These are phyloP conservation scores for Homalodisca vitripennis DNA, from an alignment of 1,140 invertebrate genomes.

Conservation along the genomic window DNA sequence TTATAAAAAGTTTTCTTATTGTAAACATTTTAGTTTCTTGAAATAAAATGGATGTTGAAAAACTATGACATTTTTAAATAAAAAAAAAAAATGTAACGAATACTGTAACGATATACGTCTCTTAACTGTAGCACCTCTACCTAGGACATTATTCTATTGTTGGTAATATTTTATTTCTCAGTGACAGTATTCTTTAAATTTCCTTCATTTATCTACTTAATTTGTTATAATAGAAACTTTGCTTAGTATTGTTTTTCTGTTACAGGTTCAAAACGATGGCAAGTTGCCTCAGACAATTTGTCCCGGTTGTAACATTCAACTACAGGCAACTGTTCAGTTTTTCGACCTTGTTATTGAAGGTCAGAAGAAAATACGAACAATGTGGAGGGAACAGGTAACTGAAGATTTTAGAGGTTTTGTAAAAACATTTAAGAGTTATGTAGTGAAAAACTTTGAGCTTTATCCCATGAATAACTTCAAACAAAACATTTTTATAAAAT, in stretches of 20 bases:
- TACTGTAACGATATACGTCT: too few species aligned
- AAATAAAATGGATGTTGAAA: too few species aligned
- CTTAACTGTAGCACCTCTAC: background rate
- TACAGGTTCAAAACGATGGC: conserved; percentile 64
- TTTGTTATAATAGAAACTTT: conserved; percentile 29
- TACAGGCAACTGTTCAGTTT: conserved; percentile 69
- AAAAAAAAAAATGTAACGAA: too few species aligned
- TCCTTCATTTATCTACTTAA: background rate
- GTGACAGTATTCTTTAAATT: background rate
- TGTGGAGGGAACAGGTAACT: conserved; percentile 52
- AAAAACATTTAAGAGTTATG: too few species aligned
- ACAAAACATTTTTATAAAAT: too few species aligned
- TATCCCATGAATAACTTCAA: too few species aligned
- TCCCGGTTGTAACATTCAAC: conserved; percentile 69
- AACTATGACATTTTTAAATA: too few species aligned
- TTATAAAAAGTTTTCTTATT: too few species aligned
- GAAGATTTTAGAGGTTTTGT: background rate
- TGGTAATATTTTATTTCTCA: background rate
- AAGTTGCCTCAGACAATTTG: conserved; percentile 67
- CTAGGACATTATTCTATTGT: too few species aligned
- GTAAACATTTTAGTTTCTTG: too few species aligned
- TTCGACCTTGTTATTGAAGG: conserved; percentile 66
- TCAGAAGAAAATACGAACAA: conserved; percentile 57
- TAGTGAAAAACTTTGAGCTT: too few species aligned
- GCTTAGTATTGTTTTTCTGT: too few species aligned